A percentile compares a stretch with the other conserved stretches of the same genome.
phyloP scores from a whole-genome alignment of 2,113 vertebrate species.

The Protobothrops mucrosquamatus region DNA sequence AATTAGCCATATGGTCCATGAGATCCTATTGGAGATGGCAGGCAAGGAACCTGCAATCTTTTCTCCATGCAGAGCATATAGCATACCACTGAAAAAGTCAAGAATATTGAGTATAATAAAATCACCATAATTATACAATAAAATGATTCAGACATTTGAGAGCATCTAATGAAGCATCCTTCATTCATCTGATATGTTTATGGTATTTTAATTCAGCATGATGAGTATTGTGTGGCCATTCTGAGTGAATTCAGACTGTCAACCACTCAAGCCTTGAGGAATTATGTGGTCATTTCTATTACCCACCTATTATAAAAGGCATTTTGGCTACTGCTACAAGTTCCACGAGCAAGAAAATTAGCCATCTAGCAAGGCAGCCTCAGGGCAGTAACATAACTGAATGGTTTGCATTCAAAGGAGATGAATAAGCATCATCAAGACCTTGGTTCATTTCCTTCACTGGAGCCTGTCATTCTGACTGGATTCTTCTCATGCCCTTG shows the following conservation, averaged over 20 bases:
- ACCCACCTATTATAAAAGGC: neutral
- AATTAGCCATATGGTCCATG: neutral
- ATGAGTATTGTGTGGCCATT: neutral
- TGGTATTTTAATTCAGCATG: neutral
- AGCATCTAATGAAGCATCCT: neutral
- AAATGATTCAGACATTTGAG: neutral
- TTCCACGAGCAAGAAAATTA: neutral
- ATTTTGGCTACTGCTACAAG: neutral
- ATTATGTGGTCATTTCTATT: neutral
- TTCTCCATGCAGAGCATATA: neutral
- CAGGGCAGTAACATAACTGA: neutral
- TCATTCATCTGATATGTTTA: neutral
- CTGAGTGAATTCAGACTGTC: neutral
- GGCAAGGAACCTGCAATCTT: neutral
- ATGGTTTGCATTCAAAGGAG: neutral
- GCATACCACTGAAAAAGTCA: neutral
- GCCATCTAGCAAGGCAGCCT: neutral
- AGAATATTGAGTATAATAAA: neutral
- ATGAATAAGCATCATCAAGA: neutral
- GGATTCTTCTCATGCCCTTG: neutral
- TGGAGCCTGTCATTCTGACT: neutral
- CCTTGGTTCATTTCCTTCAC: neutral
- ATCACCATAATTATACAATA: neutral
- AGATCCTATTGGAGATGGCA: neutral
- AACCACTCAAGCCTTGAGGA: neutral